Conservation (phyloP, 2,113 vertebrate species). For the Orthochromis indermauri region DNA sequence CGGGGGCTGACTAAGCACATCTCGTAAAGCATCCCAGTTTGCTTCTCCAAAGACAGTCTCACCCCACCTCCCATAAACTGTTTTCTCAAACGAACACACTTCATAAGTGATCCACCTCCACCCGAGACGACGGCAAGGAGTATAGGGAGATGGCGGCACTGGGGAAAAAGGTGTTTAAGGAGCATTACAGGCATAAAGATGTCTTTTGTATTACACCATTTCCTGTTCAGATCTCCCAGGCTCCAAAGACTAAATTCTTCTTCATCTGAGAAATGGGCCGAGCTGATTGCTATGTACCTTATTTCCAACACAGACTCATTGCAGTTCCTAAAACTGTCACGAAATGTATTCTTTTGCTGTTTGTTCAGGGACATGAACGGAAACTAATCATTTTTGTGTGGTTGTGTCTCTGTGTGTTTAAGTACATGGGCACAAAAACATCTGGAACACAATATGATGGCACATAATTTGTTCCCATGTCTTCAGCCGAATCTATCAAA, state of each 20-base stretch:
- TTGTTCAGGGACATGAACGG: neutral
- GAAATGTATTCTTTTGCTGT: neutral
- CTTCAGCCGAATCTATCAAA: neutral
- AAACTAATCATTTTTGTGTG: neutral
- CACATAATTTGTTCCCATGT: neutral
- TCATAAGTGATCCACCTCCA: slow-evolving; percentile 12
- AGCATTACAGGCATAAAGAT: slow-evolving; percentile 27
- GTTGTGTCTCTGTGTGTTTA: neutral
- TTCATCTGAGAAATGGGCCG: neutral
- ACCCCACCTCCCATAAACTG: slow-evolving; percentile 42
- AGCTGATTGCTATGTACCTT: neutral
- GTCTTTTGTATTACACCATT: slow-evolving; percentile 57
- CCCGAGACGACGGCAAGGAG: slow-evolving; percentile 17
- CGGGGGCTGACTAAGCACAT: slow-evolving; percentile 27
- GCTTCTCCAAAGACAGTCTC: slow-evolving; percentile 45
- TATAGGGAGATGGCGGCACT: slow-evolving; percentile 4
- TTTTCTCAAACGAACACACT: slow-evolving; percentile 7
- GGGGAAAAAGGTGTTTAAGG: neutral
- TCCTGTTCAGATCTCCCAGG: slow-evolving; percentile 46
- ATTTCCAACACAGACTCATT: neutral
- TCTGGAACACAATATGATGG: neutral
- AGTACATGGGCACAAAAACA: neutral
- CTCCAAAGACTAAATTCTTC: slow-evolving; percentile 42
- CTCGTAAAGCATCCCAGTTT: slow-evolving; percentile 7
- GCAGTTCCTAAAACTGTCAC: neutral